Evolutionary conservation across 2,888 invertebrate genomes (phyloP), one percentile per base, ranked within the genome.

Genomic region (Gastrophysa polygoni): DNA sequence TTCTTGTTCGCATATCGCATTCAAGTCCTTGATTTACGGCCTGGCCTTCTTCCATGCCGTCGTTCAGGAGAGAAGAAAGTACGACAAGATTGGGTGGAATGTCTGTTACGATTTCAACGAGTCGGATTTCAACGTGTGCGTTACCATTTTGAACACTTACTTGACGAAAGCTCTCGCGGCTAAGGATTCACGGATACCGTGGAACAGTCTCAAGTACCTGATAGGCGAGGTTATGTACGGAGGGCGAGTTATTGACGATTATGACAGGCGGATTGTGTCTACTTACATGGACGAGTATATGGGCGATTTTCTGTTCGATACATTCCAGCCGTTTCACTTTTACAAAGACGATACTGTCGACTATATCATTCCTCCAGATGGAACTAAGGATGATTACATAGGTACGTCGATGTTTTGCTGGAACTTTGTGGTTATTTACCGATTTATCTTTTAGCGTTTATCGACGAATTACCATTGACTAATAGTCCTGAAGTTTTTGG

Each of bases 201-300:
- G 96, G 96, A 89, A 89, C 70, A 95, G 93, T 75, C 85, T 96
- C 56, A 95, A 95, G 77, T 96, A 96, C 79, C 83, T 96, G 0
- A 93, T 96, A 71, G 96, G 96, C 62, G 96, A 96, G 85, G 95
- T 96, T 21, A 96, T 96, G 93, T 96, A 96, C 78, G 96, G 96
- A 21, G 96, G 96, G 0, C 87, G 95, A 56, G 93, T 96, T 29
- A 96, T 95, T 69, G 96, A 96, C 79, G 90, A 92, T 79, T 96
- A 89, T 82, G 96, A 96, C 82, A 87, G 95, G 10, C 88, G 96
- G 65, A 90, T 95, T 10, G 90, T 95, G 1, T 85, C 87, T 68
- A 92, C 91, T 0, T 96, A 96, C 82, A 94, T 96, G 92, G 89
- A 95, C 78, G 96, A 96, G 81, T 96, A 96, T 78, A 90, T 96